These are phyloP conservation scores for Sphenopsis melanotis DNA, from an alignment of 2,797 vertebrate species.

Conservation along the genomic window DNA sequence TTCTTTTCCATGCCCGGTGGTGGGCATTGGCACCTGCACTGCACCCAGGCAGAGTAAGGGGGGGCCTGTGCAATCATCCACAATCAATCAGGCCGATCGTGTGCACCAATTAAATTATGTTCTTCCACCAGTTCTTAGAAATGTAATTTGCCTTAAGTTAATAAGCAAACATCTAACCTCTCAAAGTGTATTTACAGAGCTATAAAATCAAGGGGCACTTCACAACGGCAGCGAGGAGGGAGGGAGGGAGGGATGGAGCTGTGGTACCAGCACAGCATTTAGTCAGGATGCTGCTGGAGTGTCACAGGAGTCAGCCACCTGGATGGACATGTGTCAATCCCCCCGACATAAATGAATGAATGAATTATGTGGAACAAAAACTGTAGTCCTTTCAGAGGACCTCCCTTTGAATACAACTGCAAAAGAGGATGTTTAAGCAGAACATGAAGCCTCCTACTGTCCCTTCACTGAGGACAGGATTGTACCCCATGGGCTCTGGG, in stretches of 20 bases:
- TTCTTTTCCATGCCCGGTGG: neutral
- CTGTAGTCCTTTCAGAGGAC: neutral
- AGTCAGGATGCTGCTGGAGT: neutral
- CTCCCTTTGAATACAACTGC: neutral
- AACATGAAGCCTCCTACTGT: neutral
- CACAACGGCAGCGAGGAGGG: neutral
- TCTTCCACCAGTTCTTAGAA: constrained; percentile 3
- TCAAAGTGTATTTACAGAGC: neutral
- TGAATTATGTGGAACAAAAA: neutral
- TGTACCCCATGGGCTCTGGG: accelerated
- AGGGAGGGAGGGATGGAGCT: neutral
- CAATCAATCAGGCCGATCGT: neutral
- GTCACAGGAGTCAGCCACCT: accelerated
- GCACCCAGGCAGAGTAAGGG: neutral
- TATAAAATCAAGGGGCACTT: neutral
- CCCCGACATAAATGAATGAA: no score
- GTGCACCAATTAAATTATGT: neutral
- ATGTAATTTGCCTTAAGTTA: constrained; percentile 23
- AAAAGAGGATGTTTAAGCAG: neutral
- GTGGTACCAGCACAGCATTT: neutral
- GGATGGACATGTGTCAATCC: neutral
- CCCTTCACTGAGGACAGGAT: accelerated
- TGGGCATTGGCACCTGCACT: neutral
- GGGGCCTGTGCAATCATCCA: neutral
- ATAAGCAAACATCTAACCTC: constrained; percentile 7